A percentile compares a stretch with the other conserved stretches of the same genome.
Conservation (phyloP, 2,888 invertebrate genomes). For the Volucella inflata region DNA sequence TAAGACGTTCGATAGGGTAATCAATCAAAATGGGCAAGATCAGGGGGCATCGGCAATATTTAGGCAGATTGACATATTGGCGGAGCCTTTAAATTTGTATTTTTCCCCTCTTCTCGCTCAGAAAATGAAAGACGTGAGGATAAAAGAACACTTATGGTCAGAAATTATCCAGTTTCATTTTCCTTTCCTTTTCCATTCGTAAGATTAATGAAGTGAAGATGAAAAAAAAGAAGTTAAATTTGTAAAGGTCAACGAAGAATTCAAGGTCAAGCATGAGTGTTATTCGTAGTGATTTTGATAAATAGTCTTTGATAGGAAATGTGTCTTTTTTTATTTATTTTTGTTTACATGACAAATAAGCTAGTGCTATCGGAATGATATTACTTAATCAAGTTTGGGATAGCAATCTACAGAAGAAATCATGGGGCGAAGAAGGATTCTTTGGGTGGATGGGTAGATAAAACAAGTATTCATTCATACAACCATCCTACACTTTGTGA, state of each 20-base stretch:
- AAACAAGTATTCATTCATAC: no score
- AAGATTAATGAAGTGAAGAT: slow-evolving; percentile 47
- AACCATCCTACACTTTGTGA: no score
- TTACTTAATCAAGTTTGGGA: no score
- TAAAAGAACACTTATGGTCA: slow-evolving; percentile 20
- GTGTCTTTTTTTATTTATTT: background rate
- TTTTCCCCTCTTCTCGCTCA: background rate
- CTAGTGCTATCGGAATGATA: no score
- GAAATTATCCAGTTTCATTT: slow-evolving; percentile 4
- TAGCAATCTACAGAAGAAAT: no score
- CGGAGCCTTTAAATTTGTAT: slow-evolving; percentile 26
- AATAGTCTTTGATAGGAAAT: slow-evolving; percentile 22
- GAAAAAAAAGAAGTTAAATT: slow-evolving; percentile 8
- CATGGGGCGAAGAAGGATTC: no score
- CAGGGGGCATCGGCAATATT: slow-evolving; percentile 26
- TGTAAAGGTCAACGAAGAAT: slow-evolving; percentile 1
- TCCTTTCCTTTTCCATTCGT: slow-evolving; percentile 4
- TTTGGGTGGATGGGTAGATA: no score
- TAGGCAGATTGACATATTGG: slow-evolving; percentile 36
- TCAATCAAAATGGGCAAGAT: slow-evolving; percentile 50
- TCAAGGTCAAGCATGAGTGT: background rate
- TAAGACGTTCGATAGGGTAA: background rate
- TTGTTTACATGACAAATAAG: no score
- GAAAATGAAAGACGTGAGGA: background rate
- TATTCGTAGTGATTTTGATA: slow-evolving; percentile 23